Conservation (phyloP, 92 coral and sea anemone species). For the Paramuricea clavata region DNA sequence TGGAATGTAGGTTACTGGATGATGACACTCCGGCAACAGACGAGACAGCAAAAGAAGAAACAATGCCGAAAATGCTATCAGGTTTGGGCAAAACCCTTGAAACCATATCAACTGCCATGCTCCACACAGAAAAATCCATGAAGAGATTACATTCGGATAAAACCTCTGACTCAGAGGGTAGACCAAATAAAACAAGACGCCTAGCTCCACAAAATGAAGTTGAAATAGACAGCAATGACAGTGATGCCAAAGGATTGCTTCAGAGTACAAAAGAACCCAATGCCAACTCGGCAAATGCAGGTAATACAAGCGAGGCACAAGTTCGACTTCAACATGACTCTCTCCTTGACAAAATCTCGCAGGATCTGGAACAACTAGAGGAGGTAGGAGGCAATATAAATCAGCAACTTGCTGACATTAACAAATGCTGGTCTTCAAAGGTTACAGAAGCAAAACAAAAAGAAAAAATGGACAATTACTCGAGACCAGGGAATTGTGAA, state of each 20-base stretch:
- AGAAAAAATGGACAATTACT: conserved; percentile 4
- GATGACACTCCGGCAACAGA: not conserved
- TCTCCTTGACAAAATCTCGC: not conserved
- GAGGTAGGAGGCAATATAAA: conserved; percentile 8
- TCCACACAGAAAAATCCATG: conserved; percentile 2
- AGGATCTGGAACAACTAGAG: conserved; percentile 21
- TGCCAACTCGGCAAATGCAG: conserved; percentile 30
- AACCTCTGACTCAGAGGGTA: not conserved
- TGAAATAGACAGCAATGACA: not conserved
- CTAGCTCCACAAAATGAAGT: not conserved
- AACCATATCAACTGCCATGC: conserved; percentile 5
- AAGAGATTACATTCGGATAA: not conserved
- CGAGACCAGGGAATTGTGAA: conserved; percentile 19
- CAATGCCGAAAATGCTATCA: not conserved
- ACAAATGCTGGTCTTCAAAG: conserved; percentile 18
- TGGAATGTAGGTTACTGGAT: not conserved
- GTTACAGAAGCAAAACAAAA: conserved; percentile 14
- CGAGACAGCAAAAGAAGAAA: not conserved
- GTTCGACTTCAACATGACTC: conserved; percentile 34
- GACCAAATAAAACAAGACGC: conserved; percentile 2
- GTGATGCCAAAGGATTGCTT: too few relatives aligned
- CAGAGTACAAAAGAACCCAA: too few relatives aligned
- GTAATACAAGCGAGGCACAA: conserved; percentile 10
- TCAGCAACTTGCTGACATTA: conserved; percentile 44
- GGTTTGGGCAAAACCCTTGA: not conserved